phyloP scores from a whole-genome alignment of 1,140 invertebrate genomes.

The Neoseiulus cucumeris region DNA sequence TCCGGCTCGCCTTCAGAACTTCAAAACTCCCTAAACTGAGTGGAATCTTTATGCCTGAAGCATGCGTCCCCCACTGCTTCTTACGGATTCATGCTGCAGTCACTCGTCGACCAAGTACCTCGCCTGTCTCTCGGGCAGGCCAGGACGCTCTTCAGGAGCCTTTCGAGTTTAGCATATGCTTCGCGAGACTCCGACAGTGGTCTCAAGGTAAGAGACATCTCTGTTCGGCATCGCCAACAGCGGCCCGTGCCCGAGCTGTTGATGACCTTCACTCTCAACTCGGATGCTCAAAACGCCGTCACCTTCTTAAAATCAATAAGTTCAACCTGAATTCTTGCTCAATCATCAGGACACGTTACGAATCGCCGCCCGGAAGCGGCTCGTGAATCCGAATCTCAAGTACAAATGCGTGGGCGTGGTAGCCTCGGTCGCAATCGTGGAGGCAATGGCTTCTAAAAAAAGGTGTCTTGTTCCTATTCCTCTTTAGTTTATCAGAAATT shows the following conservation, averaged over 20 bases:
- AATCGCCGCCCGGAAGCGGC: neutral
- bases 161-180: neutral
- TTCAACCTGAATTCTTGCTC: no score
- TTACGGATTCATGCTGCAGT: neutral
- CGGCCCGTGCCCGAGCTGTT: no score
- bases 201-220: neutral
- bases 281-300: no score
- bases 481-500: neutral
- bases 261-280: no score
- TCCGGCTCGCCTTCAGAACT: neutral
- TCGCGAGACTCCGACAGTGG: neutral
- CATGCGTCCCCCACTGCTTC: neutral
- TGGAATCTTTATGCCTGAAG: neutral
- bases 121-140: neutral
- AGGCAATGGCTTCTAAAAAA: neutral
- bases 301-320: no score
- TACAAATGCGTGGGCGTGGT: constrained; percentile 8
- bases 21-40: neutral
- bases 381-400: constrained; percentile 6
- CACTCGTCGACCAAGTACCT: neutral
- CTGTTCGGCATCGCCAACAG: no score
- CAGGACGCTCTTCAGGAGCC: neutral
- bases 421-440: neutral
- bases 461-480: neutral
- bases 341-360: neutral